Evolutionary conservation across 2,888 invertebrate genomes (phyloP).

Genomic region (Myopa tessellatipennis): DNA sequence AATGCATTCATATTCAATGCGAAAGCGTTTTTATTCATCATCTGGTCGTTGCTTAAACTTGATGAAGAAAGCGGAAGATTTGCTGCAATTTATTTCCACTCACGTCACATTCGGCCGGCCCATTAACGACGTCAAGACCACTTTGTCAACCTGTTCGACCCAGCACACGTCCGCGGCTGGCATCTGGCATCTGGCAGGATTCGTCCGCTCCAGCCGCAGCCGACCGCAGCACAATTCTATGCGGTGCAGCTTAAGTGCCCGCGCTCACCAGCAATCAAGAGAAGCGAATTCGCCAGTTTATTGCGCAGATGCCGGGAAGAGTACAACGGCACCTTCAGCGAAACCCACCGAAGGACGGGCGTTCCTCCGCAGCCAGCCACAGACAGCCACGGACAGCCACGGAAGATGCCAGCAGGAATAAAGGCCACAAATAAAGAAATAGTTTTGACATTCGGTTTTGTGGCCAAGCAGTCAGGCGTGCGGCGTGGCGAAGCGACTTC

Average conservation of each 20-base stretch:
- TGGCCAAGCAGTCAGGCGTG: slow-evolving; percentile 2
- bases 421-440: slow-evolving; percentile 33
- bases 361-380: not conserved
- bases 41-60: no score
- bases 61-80: no score
- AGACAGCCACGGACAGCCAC: not conserved
- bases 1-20: no score
- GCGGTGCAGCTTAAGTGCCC: not conserved
- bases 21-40: no score
- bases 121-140: slow-evolving; percentile 8
- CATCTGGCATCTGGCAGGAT: no score
- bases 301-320: not conserved
- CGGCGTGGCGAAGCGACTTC: not conserved
- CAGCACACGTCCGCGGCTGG: not conserved
- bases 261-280: not conserved
- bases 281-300: not conserved
- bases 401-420: not conserved
- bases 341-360: not conserved
- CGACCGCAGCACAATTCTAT: not conserved
- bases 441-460: slow-evolving; percentile 39
- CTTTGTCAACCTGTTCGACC: slow-evolving; percentile 18
- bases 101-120: no score
- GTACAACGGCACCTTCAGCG: not conserved
- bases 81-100: no score
- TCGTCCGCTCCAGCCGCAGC: not conserved